These are phyloP conservation scores for Margaritifera margaritifera DNA, from an alignment of 2,888 invertebrate species.

Conservation along the genomic window DNA sequence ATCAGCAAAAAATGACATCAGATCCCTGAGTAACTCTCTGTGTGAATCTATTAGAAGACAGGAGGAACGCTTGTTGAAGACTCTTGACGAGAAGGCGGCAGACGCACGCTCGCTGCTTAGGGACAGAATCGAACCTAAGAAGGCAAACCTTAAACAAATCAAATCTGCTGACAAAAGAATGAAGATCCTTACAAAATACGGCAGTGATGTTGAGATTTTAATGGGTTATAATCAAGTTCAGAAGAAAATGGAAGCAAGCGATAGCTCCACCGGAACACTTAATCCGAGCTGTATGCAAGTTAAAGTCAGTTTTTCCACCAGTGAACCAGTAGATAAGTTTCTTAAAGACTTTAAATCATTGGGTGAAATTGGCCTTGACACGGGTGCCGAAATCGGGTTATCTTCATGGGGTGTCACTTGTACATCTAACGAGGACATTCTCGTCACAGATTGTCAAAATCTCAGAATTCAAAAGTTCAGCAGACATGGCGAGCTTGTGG, in stretches of 20 bases:
- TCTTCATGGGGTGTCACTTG: constrained; percentile 61
- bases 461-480: constrained; percentile 61
- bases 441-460: constrained; percentile 61
- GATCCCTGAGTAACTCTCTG: constrained; percentile 43
- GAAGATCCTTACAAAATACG: constrained; percentile 53
- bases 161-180: constrained; percentile 52
- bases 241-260: constrained; percentile 43
- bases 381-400: constrained; percentile 47
- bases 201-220: constrained; percentile 58
- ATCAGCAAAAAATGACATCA: constrained; percentile 47
- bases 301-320: constrained; percentile 43
- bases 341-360: constrained; percentile 38
- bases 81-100: constrained; percentile 37
- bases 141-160: constrained; percentile 43
- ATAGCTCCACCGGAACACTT: constrained; percentile 30
- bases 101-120: constrained; percentile 34
- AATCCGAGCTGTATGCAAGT: constrained; percentile 39
- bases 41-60: constrained; percentile 46
- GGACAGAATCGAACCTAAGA: constrained; percentile 37
- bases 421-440: constrained; percentile 57
- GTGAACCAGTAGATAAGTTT: constrained; percentile 44
- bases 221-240: constrained; percentile 45
- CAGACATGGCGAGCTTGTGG: constrained; percentile 57
- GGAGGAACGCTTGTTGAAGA: constrained; percentile 45
- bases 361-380: constrained; percentile 44